Conservation (phyloP, 2,888 invertebrate genomes). For the Ditula angustiorana region DNA sequence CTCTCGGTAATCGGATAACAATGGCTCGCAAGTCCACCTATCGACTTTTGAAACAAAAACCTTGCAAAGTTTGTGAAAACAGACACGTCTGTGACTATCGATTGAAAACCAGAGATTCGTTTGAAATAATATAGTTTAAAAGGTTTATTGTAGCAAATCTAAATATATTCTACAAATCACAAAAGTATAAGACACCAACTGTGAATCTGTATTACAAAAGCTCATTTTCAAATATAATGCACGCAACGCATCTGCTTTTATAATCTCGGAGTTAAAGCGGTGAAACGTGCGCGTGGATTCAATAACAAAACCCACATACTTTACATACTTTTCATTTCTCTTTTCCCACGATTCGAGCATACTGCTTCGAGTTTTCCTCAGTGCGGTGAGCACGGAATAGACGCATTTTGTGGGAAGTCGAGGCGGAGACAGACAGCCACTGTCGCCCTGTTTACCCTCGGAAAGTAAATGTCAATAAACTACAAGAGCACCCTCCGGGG, state of each 20-base stretch:
- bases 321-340: constrained; percentile 22
- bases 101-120: too few species aligned
- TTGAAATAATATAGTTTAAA: too few species aligned
- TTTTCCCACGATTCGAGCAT: constrained; percentile 20
- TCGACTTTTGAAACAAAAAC: constrained; percentile 27
- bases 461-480: constrained; percentile 84
- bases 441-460: constrained; percentile 75
- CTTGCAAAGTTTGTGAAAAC: background rate
- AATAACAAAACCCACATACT: constrained; percentile 33
- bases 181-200: too few species aligned
- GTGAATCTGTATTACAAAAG: background rate
- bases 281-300: constrained; percentile 26
- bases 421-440: constrained; percentile 64
- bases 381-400: constrained; percentile 36
- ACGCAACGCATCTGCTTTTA: constrained; percentile 3
- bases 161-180: too few species aligned
- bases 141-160: too few species aligned
- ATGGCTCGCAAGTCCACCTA: constrained; percentile 3
- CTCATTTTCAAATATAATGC: constrained; percentile 19
- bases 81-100: background rate
- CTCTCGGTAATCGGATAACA: constrained; percentile 62
- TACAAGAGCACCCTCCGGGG: constrained; percentile 70
- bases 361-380: constrained; percentile 13
- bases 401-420: constrained; percentile 54
- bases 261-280: constrained; percentile 22